Evolutionary conservation across 2,888 invertebrate genomes (phyloP), one percentile per base, ranked within the genome.

Genomic region (Drosophila nr. medialis): DNA sequence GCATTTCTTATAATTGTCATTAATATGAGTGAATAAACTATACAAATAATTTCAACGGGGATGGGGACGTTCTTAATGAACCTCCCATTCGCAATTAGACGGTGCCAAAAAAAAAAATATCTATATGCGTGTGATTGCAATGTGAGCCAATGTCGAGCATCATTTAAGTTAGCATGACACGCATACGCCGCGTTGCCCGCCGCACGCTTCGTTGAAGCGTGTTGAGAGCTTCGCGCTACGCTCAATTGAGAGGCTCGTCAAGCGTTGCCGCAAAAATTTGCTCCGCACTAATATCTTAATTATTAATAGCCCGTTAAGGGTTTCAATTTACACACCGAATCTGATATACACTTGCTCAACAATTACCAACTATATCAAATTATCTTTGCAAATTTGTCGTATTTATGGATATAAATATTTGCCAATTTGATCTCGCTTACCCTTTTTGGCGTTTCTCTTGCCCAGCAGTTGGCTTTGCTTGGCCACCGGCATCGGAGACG

Each of bases 141-240:
- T 68, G 67, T 51, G 34, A 77, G 67, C 63, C 62, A 34, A 29
- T 24, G 75, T 66, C 65, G 69, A 64, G 82, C 75, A 68, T 70
- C 81, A 83, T 89, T 89, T 81, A 58, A 60, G 67, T 73, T 84
- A 55, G 86, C 86, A 89, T 62, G 90, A 79, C 70, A 73, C 79
- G 79, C 86, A 90, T 90, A 86, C 90, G 90, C 75, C 65, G 86
- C 78, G 81, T 83, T 81, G 74, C 69, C 61, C 70, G 69, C 65
- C 73, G 77, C 71, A 85, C 72, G 90, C 86, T 81, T 81, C 90
- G 83, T 42, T 90, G 86, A 86, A 88, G 86, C 86, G 89, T 88
- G 90, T 86, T 86, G 89, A 86, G 86, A 72, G 86, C 78, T 73
- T 70, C 59, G 70, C 72, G 86, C 74, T 75, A 61, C 83, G 88